Conservation (phyloP, 2,888 invertebrate species). For the Ferdinandea cuprea region DNA sequence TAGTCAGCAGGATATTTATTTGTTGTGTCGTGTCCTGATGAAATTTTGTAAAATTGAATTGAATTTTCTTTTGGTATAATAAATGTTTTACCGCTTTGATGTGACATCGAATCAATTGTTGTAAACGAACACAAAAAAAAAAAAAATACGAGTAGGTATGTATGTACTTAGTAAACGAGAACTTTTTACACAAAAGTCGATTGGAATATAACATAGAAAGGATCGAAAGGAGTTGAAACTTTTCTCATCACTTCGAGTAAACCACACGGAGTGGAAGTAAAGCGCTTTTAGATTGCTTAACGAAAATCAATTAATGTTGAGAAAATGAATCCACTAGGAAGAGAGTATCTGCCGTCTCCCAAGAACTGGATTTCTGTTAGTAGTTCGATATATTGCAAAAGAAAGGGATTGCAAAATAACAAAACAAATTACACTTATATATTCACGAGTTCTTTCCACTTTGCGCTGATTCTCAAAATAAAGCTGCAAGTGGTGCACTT, state of each 20-base stretch:
- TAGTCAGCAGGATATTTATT: constrained; percentile 61
- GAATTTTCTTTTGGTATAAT: constrained; percentile 58
- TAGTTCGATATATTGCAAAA: no score
- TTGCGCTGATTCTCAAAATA: no score
- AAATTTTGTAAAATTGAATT: constrained; percentile 72
- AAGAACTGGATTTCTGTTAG: no score
- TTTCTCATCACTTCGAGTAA: no score
- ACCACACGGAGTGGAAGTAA: no score
- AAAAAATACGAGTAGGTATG: not conserved
- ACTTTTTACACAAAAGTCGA: not conserved
- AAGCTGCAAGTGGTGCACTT: no score
- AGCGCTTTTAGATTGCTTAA: not conserved
- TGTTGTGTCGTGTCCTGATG: constrained; percentile 66
- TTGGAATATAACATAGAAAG: not conserved
- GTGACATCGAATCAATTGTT: constrained; percentile 58
- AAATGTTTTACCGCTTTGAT: constrained; percentile 69
- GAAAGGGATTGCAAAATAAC: no score
- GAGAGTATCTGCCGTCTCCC: no score
- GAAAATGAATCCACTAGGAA: not conserved
- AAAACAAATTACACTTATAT: no score
- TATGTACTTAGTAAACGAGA: no score
- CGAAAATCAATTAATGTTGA: not conserved
- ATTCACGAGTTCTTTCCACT: no score
- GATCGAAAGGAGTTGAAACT: no score
- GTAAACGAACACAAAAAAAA: not conserved